Evolutionary conservation across 1,140 invertebrate genomes (phyloP), one percentile per base, ranked within the genome.

Genomic region (Drosophila nigromelanica): DNA sequence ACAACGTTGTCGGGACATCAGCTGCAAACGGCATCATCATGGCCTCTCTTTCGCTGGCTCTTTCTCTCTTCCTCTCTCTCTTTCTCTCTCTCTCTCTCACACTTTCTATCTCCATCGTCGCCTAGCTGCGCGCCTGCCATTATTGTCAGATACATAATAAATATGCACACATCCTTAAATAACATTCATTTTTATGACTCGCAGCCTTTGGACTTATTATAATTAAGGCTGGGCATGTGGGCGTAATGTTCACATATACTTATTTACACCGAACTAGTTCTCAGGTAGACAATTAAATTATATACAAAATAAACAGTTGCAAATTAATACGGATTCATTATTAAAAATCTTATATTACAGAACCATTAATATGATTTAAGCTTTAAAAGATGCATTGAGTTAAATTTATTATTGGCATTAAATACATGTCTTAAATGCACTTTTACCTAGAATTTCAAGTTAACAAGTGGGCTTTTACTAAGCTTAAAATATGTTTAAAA

Each of bases 131-230:
- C 35, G 33, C 33, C 30, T 64, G 39, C 33, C 69, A 67, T 66
- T 59, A 67, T 72, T 72, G 62, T 59, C 54, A 52, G 47, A 59
- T 52, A 67, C 62, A 67, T 67, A 67, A 59, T 72, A 72, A 72
- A 72, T 67, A 67, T 67, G 54, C 62, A 51, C 47, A 72, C 52
- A 67, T 67, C 35, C 69, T 51, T 54, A 67, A 72, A 72, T 72
- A 67, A 72, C 54, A 58, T 51, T 52, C 33, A 67, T 72, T 67
- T 67, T 67, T 59, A 67, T 51, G 62, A 58, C 69, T 67, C 12
- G 40, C 51, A 42, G 18, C 45, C 21, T 66, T 56, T 35, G 24
- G 62, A 50, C 69, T 66, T 72, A 43, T 52, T 47, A 67, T 67
- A 72, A 72, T 67, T 72, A 72, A 52, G 50, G 30, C 45, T 40